Base-by-base conservation (phyloP, 2,888 invertebrate genomes). In the Orgyia antiqua region DNA sequence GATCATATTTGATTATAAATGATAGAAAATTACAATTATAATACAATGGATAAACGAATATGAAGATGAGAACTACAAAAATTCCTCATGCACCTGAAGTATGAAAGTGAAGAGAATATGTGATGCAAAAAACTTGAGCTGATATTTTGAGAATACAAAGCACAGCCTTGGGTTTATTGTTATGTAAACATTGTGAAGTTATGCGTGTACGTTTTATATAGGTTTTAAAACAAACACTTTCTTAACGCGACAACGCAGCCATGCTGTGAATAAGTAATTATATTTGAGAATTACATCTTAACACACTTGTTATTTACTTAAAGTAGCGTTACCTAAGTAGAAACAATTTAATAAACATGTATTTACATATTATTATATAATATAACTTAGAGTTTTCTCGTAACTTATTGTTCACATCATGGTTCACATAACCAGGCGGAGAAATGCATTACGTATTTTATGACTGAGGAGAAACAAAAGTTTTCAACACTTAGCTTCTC, bases 151-250 rank as follows among this genome's bases (percentile, higher is more conserved):
- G 6, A 15, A 15, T 10, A 7, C 10, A 10, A 19, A 8, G 23
- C 23, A 4, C 4, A 15, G 15, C 10, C n/a, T n/a, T n/a, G n/a
- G 6, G 10, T 10, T 23, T 10, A 10, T 10, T 23, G 7, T 10
- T 10, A 10, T 23, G 23, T 23, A 23, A 23, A 23, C 23, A 23
- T 10, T 10, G 10, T 23, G 19, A 4, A 8, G 23, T 23, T 23
- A 10, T 23, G 7, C 9, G 2, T 10, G 23, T 23, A 10, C 23
- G 1, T 10, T n/a, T 21, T 10, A 7, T n/a, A n/a, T 23, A 17
- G 9, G 8, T 12, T 25, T 17, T 10, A 29, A 33, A 33, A 13
- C 28, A 13, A 10, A 19, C 19, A 29, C 34, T 27, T 34, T 34
- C 34, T 27, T 7, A 23, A 23, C 23, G 9, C 10, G 11, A 23